A percentile compares a stretch with the other conserved stretches of the same genome.
phyloP scores from a whole-genome alignment of 1,140 invertebrate species.

The Eupristina koningsbergeri region DNA sequence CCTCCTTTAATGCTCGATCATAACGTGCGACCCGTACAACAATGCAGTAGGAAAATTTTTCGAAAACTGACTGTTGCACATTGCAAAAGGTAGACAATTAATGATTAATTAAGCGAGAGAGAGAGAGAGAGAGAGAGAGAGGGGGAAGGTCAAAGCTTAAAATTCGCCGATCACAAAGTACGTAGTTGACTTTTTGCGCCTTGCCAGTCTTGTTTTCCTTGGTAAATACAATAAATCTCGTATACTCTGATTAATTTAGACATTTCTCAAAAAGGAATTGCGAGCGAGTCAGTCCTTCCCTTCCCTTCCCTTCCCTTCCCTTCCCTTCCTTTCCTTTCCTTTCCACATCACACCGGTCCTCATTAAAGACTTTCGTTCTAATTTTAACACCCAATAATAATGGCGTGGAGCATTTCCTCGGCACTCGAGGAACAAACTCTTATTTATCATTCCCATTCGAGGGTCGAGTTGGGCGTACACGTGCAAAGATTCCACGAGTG shows the following conservation, averaged over 20 bases:
- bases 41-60: too few species aligned
- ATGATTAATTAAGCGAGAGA: too few species aligned
- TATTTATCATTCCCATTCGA: neutral
- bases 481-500: too few species aligned
- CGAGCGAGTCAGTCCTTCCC: neutral
- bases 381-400: neutral
- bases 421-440: neutral
- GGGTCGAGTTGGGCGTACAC: neutral
- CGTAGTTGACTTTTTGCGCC: neutral
- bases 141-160: neutral
- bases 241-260: slow-evolving; percentile 7
- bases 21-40: too few species aligned
- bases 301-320: too few species aligned
- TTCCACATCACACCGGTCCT: neutral
- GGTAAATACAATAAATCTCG: slow-evolving; percentile 23
- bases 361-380: slow-evolving; percentile 16
- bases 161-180: neutral
- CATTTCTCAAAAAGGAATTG: slow-evolving; percentile 1
- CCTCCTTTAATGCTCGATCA: too few species aligned
- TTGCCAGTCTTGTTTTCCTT: neutral
- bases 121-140: neutral
- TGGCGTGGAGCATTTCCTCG: neutral
- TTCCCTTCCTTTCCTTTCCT: too few species aligned
- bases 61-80: too few species aligned
- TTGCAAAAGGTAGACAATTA: too few species aligned